Conservation (phyloP, 2,888 invertebrate species). For the Xiphydria camelus region DNA sequence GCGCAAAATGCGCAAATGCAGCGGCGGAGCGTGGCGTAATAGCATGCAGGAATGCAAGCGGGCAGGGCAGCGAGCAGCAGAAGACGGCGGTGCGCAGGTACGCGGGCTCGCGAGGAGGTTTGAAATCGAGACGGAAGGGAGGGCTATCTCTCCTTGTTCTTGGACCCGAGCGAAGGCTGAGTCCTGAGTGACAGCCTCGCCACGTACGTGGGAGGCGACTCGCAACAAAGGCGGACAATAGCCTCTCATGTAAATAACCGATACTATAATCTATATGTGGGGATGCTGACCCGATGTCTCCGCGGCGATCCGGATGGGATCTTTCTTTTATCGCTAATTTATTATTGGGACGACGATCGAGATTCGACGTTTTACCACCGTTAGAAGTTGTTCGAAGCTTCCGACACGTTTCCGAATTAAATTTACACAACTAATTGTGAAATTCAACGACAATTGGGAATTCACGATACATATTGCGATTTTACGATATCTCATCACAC, state of each 20-base stretch:
- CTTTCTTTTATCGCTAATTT: too few relatives aligned
- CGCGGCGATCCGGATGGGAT: too few relatives aligned
- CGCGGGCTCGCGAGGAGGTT: constrained; percentile 44
- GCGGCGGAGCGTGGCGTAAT: constrained; percentile 44
- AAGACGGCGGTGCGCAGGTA: constrained; percentile 46
- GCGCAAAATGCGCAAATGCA: constrained; percentile 46
- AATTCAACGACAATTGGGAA: too few relatives aligned
- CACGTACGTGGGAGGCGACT: constrained; percentile 52
- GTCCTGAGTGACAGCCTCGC: constrained; percentile 51
- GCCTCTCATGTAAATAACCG: constrained; percentile 49
- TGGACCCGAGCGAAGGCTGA: constrained; percentile 30
- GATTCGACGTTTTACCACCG: too few relatives aligned
- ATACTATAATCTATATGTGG: constrained; percentile 29
- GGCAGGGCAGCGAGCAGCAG: constrained; percentile 43
- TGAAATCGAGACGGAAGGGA: constrained; percentile 26
- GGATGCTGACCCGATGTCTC: too few relatives aligned
- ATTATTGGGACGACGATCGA: too few relatives aligned
- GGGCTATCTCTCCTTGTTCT: constrained; percentile 22
- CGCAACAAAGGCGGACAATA: constrained; percentile 49
- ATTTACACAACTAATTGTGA: too few relatives aligned
- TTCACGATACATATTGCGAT: too few relatives aligned
- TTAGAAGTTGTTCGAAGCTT: too few relatives aligned
- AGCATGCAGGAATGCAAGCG: constrained; percentile 56
- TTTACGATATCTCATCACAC: too few relatives aligned
- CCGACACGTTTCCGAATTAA: too few relatives aligned